These are phyloP conservation scores for Phaedon cochleariae DNA, from an alignment of 2,888 invertebrate species.

Conservation along the genomic window DNA sequence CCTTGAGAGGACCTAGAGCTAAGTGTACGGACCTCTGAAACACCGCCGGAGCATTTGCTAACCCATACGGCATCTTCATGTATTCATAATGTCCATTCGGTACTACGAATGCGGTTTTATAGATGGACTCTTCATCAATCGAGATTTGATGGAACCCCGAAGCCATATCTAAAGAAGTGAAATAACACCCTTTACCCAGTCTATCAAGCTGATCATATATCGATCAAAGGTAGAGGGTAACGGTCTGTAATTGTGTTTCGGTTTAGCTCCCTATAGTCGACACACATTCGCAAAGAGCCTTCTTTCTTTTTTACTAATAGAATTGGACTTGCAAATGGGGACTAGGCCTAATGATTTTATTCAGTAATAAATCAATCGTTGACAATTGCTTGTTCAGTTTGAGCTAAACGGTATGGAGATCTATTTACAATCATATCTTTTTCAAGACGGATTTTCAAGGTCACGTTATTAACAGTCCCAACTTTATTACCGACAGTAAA, in stretches of 20 bases:
- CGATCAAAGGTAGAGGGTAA: constrained; percentile 51
- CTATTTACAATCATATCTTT: constrained; percentile 23
- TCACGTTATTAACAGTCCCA: constrained; percentile 29
- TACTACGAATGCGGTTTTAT: constrained; percentile 20
- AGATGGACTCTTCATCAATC: constrained; percentile 36
- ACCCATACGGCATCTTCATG: constrained; percentile 27
- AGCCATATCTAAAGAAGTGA: constrained; percentile 50
- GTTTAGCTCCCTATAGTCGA: constrained; percentile 52
- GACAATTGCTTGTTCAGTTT: constrained; percentile 38
- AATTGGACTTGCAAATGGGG: constrained; percentile 40
- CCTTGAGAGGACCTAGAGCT: constrained; percentile 21
- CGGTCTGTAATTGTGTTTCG: constrained; percentile 48
- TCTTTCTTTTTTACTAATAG: constrained; percentile 38
- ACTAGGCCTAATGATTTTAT: constrained; percentile 43
- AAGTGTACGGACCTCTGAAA: constrained; percentile 20
- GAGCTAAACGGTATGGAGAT: constrained; percentile 46
- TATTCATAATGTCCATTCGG: too few relatives aligned
- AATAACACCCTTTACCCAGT: constrained; percentile 46
- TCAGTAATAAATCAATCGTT: constrained; percentile 33
- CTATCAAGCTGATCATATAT: constrained; percentile 50
- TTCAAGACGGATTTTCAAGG: constrained; percentile 23
- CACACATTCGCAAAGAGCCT: constrained; percentile 43
- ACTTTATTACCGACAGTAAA: constrained; percentile 35
- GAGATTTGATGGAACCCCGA: too few relatives aligned
- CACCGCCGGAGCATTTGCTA: constrained; percentile 23